These are phyloP conservation scores for Lucifuga dentata DNA, from an alignment of 2,113 vertebrate genomes.

Conservation along the genomic window DNA sequence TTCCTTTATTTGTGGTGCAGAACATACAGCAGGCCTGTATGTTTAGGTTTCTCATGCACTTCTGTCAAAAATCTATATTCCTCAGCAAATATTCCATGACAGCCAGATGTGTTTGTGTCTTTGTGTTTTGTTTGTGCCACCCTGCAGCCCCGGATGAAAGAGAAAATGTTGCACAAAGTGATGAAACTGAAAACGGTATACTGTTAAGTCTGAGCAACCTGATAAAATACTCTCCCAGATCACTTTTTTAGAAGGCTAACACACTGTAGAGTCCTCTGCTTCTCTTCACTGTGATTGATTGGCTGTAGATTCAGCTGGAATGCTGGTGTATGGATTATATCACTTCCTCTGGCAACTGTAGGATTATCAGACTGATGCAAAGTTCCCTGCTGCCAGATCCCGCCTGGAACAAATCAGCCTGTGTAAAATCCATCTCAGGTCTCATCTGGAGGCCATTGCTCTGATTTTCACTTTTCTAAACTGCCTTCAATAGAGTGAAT, in stretches of 20 bases:
- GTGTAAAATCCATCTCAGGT: too few species aligned
- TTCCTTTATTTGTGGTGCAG: constrained; percentile 22
- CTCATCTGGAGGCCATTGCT: too few species aligned
- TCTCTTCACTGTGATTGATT: constrained; percentile 27
- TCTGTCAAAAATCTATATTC: constrained; percentile 15
- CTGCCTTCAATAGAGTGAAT: background rate
- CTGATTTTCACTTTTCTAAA: background rate
- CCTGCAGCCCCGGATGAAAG: constrained; percentile 70
- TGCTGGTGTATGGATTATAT: background rate
- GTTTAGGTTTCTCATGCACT: constrained; percentile 13
- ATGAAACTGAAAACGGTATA: constrained; percentile 74
- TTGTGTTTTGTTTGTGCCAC: constrained; percentile 66
- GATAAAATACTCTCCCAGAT: constrained; percentile 8
- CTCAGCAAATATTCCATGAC: constrained; percentile 20
- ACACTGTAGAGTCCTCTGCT: constrained; percentile 33
- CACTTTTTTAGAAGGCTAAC: constrained; percentile 40
- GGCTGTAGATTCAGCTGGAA: constrained; percentile 30
- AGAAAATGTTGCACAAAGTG: constrained; percentile 69
- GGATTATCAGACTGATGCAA: constrained; percentile 11
- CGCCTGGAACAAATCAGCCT: background rate
- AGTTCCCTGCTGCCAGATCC: background rate
- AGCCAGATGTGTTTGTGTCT: constrained; percentile 63
- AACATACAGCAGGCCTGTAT: constrained; percentile 6
- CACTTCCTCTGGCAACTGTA: constrained; percentile 4
- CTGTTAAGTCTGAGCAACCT: background rate